Evolutionary conservation across 1,140 invertebrate species (phyloP).

Genomic region (Drosophila bipectinata): DNA sequence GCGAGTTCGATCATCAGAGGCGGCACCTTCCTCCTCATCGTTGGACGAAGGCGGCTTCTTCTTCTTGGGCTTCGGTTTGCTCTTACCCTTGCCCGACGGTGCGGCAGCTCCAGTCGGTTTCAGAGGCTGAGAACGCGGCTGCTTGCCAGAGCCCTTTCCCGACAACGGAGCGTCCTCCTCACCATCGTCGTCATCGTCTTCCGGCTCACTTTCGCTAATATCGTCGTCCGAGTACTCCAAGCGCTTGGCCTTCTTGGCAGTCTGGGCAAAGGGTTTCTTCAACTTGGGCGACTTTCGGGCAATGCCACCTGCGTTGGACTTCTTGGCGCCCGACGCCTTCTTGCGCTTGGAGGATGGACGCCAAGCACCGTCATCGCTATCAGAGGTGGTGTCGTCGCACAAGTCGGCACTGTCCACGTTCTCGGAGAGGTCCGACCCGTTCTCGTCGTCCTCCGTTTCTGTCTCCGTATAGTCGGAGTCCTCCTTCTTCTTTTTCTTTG

Average conservation of each 20-base stretch:
- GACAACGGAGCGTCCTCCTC: slow-evolving; percentile 55
- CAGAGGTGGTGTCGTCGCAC: slow-evolving; percentile 80
- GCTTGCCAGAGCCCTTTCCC: slow-evolving; percentile 78
- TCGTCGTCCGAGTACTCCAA: slow-evolving; percentile 79
- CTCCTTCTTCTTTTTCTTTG: slow-evolving; percentile 75
- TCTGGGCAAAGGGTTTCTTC: slow-evolving; percentile 47
- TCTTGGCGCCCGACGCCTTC: slow-evolving; percentile 37
- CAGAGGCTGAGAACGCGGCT: slow-evolving; percentile 71
- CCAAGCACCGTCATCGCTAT: slow-evolving; percentile 77
- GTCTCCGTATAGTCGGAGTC: slow-evolving; percentile 85
- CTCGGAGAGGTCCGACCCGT: slow-evolving; percentile 84
- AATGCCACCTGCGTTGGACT: slow-evolving; percentile 37
- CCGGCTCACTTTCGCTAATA: slow-evolving; percentile 76
- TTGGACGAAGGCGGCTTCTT: slow-evolving; percentile 57
- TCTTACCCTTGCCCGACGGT: slow-evolving; percentile 59
- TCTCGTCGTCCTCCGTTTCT: slow-evolving; percentile 85
- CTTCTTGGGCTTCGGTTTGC: slow-evolving; percentile 59
- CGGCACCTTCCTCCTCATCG: slow-evolving; percentile 83
- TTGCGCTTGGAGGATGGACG: slow-evolving; percentile 74
- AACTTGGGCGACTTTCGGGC: slow-evolving; percentile 72
- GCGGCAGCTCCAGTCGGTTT: slow-evolving; percentile 49
- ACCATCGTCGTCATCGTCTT: slow-evolving; percentile 72
- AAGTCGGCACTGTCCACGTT: slow-evolving; percentile 87
- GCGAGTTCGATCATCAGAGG: slow-evolving; percentile 85
- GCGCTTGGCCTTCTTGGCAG: slow-evolving; percentile 62